A percentile compares a stretch with the other conserved stretches of the same genome.
Evolutionary conservation across 2,113 vertebrate species (phyloP).

Genomic region (Formicarius rufipectus): DNA sequence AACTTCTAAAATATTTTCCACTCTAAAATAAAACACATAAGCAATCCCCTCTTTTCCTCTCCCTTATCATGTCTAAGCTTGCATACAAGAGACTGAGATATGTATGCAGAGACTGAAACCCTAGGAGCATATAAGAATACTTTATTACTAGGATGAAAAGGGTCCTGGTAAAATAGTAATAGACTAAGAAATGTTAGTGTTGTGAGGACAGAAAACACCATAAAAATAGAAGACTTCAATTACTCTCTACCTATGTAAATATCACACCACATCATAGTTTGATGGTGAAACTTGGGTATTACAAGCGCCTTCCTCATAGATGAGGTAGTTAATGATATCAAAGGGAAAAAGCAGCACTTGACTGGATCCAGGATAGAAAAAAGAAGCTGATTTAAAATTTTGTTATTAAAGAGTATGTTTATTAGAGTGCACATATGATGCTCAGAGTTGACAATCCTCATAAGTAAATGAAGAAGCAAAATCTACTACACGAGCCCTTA

Average conservation of each 20-base stretch:
- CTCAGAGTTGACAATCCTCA: neutral
- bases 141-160: neutral
- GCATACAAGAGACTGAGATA: neutral
- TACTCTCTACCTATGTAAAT: neutral
- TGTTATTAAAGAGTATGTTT: neutral
- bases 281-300: neutral
- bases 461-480: neutral
- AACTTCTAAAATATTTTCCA: neutral
- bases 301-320: neutral
- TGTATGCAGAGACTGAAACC: neutral
- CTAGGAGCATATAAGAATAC: neutral
- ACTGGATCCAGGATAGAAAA: neutral
- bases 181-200: neutral
- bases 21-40: neutral
- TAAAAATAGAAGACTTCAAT: neutral
- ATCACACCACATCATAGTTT: neutral
- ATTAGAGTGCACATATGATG: rapidly evolving
- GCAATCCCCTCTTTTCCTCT: neutral
- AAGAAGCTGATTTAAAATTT: neutral
- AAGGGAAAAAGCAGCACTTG: neutral
- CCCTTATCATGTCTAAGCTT: neutral
- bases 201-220: neutral
- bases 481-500: neutral
- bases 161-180: neutral
- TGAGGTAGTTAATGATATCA: neutral